Evolutionary conservation across 2,888 invertebrate genomes (phyloP).

Genomic region (Chloroclysta siterata): DNA sequence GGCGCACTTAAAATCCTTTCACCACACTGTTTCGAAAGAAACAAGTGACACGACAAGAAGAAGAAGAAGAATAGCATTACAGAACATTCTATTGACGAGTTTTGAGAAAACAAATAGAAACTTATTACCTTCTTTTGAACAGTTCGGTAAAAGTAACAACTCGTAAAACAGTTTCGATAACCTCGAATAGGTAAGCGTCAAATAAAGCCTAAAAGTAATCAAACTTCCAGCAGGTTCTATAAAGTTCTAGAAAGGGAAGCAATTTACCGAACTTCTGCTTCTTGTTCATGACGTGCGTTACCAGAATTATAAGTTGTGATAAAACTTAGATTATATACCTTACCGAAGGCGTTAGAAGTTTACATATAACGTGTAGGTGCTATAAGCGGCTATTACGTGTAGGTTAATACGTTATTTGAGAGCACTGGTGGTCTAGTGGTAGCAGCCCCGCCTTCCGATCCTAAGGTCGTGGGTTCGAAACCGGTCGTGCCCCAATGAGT

Average conservation of each 20-base stretch:
- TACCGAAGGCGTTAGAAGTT: neutral
- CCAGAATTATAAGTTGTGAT: conserved; percentile 5
- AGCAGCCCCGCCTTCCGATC: too few relatives aligned
- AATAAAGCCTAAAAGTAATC: conserved; percentile 16
- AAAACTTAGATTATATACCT: conserved; percentile 4
- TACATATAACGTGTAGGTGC: neutral
- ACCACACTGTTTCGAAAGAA: too few relatives aligned
- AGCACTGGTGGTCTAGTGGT: too few relatives aligned
- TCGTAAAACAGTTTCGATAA: neutral
- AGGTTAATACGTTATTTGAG: too few relatives aligned
- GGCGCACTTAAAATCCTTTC: too few relatives aligned
- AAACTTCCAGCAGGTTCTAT: conserved; percentile 5
- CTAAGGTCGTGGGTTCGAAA: too few relatives aligned
- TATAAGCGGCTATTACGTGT: too few relatives aligned
- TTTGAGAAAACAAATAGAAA: neutral
- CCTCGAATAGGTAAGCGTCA: neutral
- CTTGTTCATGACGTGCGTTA: conserved; percentile 23
- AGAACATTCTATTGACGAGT: too few relatives aligned
- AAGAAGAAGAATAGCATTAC: too few relatives aligned
- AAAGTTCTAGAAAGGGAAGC: conserved; percentile 10
- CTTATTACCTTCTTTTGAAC: neutral
- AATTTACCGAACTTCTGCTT: conserved; percentile 14
- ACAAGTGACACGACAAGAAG: too few relatives aligned
- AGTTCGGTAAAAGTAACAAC: too few relatives aligned
- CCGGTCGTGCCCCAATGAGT: too few relatives aligned